Percentiles rank a stretch among this genome's conserved stretches.
Evolutionary conservation across 2,113 vertebrate species (phyloP).

Genomic region (Phocoena phocoena): DNA sequence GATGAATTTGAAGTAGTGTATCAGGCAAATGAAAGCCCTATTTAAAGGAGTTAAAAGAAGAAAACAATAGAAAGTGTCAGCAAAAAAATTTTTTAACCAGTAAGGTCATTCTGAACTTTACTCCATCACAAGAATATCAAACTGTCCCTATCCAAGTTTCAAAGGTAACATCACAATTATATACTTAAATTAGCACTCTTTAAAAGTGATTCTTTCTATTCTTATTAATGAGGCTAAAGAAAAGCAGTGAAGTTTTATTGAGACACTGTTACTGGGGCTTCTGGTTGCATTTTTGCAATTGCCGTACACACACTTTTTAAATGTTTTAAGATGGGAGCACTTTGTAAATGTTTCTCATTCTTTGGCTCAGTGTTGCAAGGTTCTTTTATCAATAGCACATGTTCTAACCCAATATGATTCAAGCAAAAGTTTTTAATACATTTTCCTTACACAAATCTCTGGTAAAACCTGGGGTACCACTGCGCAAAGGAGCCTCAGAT

Average conservation of each 20-base stretch:
- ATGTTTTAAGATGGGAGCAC: constrained; percentile 51
- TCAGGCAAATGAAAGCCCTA: constrained; percentile 35
- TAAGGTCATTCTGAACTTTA: not conserved
- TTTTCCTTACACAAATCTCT: constrained; percentile 69
- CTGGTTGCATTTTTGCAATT: not conserved
- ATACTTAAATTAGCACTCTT: not conserved
- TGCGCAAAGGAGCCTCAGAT: not conserved
- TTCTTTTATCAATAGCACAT: constrained; percentile 73
- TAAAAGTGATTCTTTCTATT: not conserved
- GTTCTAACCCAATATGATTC: constrained; percentile 75
- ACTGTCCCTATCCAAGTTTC: not conserved
- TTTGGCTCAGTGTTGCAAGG: constrained; percentile 73
- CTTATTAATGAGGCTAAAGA: not conserved
- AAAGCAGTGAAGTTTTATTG: not conserved
- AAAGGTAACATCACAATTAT: not conserved
- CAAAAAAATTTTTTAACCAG: not conserved
- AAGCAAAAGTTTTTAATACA: constrained; percentile 70
- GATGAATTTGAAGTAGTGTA: constrained; percentile 76
- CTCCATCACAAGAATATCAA: not conserved
- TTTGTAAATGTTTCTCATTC: constrained; percentile 68
- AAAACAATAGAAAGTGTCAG: not conserved
- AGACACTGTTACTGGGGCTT: not conserved
- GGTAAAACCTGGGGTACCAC: constrained; percentile 65
- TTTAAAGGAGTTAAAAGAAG: constrained; percentile 47
- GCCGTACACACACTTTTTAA: no score